phyloP scores from a whole-genome alignment of 1,140 invertebrate species.

The Gryon sp. region DNA sequence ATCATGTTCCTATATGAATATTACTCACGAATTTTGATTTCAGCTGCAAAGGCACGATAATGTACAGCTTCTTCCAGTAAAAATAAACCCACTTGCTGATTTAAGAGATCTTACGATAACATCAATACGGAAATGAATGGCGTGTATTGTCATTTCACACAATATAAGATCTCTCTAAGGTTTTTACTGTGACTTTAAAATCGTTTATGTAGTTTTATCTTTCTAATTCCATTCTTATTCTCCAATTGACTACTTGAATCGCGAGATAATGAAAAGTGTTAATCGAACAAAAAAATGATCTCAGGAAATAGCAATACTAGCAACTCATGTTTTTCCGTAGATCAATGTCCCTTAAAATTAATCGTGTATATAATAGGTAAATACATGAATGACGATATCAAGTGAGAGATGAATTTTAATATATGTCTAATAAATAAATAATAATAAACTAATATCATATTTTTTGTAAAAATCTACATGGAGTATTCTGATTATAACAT shows the following conservation, averaged over 20 bases:
- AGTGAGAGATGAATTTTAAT: constrained; percentile 23
- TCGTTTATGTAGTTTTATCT: no score
- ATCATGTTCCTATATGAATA: neutral
- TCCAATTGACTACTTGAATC: no score
- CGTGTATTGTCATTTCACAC: constrained; percentile 36
- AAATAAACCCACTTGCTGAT: constrained; percentile 30
- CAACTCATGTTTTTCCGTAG: constrained; percentile 14
- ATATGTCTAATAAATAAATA: no score
- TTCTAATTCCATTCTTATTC: no score
- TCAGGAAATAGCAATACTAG: constrained; percentile 41
- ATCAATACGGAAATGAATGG: constrained; percentile 29
- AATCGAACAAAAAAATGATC: constrained; percentile 21
- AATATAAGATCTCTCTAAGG: constrained; percentile 34
- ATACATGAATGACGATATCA: constrained; percentile 28
- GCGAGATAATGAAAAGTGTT: no score
- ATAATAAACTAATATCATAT: no score
- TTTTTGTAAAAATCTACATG: no score
- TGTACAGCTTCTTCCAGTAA: constrained; percentile 66
- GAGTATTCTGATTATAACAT: constrained; percentile 33
- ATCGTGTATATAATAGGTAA: constrained; percentile 46
- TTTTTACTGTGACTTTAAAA: no score
- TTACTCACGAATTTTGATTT: constrained; percentile 71
- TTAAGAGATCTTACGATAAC: constrained; percentile 27
- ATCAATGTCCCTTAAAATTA: constrained; percentile 19
- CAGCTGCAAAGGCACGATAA: constrained; percentile 77